phyloP scores from a whole-genome alignment of 2,888 invertebrate genomes.

The Lordiphosa fenestrarum region DNA sequence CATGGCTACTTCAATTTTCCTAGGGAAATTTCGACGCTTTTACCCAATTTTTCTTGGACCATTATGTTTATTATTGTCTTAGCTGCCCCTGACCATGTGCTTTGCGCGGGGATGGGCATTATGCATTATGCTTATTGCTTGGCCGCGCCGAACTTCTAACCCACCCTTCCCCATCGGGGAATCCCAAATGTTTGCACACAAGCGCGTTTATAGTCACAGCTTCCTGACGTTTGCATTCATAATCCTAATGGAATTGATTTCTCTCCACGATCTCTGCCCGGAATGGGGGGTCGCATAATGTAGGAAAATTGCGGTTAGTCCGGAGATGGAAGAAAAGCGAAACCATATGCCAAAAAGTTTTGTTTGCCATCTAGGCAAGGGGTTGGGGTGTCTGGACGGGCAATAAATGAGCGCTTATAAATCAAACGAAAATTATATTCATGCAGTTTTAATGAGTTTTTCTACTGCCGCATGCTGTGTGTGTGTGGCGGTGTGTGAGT shows the following conservation, averaged over 20 bases:
- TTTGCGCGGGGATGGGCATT: too few species aligned
- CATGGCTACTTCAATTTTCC: slow-evolving; percentile 31
- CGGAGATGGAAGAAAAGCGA: slow-evolving; percentile 23
- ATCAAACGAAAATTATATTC: slow-evolving; percentile 74
- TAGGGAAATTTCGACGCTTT: slow-evolving; percentile 27
- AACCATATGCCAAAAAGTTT: slow-evolving; percentile 61
- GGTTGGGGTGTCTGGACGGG: slow-evolving; percentile 15
- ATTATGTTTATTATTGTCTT: slow-evolving; percentile 70
- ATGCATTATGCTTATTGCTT: slow-evolving; percentile 69
- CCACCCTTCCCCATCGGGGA: slow-evolving; percentile 12
- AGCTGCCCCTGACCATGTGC: slow-evolving; percentile 15
- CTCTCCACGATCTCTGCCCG: not conserved
- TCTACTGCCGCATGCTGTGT: slow-evolving; percentile 31
- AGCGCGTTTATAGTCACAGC: slow-evolving; percentile 71
- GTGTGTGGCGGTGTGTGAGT: too few species aligned
- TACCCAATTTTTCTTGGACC: slow-evolving; percentile 41
- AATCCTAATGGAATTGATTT: slow-evolving; percentile 76
- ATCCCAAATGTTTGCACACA: slow-evolving; percentile 70
- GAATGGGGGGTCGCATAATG: slow-evolving; percentile 57
- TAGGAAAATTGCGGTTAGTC: slow-evolving; percentile 60
- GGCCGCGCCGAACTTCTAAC: slow-evolving; percentile 27
- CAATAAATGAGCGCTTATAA: slow-evolving; percentile 67
- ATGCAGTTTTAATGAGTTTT: slow-evolving; percentile 74
- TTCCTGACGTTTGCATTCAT: slow-evolving; percentile 68
- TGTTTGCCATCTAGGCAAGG: not conserved